Evolutionary conservation across 2,888 invertebrate genomes (phyloP), one percentile per base, ranked within the genome.

Genomic region (Xanthorhoe spadicearia): DNA sequence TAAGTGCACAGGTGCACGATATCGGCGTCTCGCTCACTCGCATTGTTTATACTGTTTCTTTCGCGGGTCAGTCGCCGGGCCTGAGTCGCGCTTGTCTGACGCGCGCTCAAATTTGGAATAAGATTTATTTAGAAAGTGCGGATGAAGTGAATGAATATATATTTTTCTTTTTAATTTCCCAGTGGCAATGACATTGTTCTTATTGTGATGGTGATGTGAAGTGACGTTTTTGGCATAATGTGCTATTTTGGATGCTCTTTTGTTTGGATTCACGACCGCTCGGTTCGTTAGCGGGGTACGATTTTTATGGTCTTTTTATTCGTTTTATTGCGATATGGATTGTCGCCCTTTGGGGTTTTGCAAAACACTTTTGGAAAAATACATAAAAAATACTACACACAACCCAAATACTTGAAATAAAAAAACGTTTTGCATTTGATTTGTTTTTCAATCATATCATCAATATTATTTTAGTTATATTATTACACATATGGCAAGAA

Each of bases 1-100:
- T 80, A 88, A 90, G 89, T 91, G 88, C 88, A 92, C 92, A 92
- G 92, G 92, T 92, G 92, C 89, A 88, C 74, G 72, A 60, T 85
- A 73, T 73, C 73, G 79, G 70, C 66, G 83, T 91, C 91, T 86
- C 90, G 79, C 80, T 92, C 85, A 70, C 85, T 69, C 90, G 66
- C 69, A 73, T 74, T 76, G 76, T 76, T 76, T 78, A 76, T 75
- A 73, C 52, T 68, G 76, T 79, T 73, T 74, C 75, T 72, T 66
- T 77, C 77, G 77, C 79, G 77, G 84, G 84, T 82, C 87, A 91
- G 91, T 92, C 86, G 85, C 80, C 80, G 77, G 77, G 77, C 67
- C 69, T 71, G 76, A 68, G 74, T 81, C 80, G 79, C 73, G 73
- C 71, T 72, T 64, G 74, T 64, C 70, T 76, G 85, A 86, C 88